Evolutionary conservation across 2,888 invertebrate species (phyloP).

Genomic region (Folsomia manolachei): DNA sequence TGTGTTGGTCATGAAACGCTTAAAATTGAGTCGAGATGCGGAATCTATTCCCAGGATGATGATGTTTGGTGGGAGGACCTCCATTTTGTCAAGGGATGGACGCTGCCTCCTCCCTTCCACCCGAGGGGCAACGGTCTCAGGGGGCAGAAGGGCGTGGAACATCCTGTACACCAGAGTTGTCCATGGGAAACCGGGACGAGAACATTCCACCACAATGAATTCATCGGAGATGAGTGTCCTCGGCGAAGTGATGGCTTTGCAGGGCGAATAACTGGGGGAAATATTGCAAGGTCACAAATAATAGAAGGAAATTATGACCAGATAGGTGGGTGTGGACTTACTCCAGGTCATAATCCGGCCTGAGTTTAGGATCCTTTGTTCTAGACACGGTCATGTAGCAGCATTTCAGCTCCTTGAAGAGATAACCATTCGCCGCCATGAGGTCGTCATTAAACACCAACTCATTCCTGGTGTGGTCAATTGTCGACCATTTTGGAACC

Average conservation of each 20-base stretch:
- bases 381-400: no score
- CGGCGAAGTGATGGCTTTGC: not conserved
- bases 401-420: no score
- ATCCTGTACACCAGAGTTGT: not conserved
- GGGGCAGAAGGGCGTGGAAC: not conserved
- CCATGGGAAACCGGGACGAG: not conserved
- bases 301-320: no score
- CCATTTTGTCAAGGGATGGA: not conserved
- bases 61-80: conserved; percentile 4
- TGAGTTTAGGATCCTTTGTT: no score
- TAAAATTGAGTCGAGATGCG: conserved; percentile 9
- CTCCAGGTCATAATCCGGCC: no score
- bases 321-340: no score
- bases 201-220: conserved; percentile 13
- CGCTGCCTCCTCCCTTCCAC: not conserved
- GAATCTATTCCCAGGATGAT: conserved; percentile 2
- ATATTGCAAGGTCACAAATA: no score
- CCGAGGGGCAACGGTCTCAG: not conserved
- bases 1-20: conserved; percentile 4
- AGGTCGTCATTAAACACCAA: no score
- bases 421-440: no score
- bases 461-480: no score
- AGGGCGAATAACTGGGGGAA: no score
- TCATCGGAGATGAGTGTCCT: conserved; percentile 4
- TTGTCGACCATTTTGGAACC: no score